Conservation (phyloP, 2,113 vertebrate species). For the Phyllostomus hastatus region DNA sequence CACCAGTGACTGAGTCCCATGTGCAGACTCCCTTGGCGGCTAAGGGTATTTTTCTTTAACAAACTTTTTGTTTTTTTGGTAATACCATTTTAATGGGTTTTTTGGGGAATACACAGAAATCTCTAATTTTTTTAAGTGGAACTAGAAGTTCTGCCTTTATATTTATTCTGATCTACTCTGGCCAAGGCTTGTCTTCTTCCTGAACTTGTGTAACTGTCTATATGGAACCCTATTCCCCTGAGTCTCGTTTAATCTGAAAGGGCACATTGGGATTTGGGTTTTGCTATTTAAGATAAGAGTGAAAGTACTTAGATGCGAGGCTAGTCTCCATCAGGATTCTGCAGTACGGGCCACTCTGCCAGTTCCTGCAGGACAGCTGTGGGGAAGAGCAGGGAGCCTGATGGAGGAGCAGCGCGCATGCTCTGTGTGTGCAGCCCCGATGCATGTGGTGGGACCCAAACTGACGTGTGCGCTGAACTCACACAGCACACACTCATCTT, state of each 20-base stretch:
- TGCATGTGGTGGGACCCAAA: background rate
- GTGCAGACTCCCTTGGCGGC: background rate
- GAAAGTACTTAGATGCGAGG: background rate
- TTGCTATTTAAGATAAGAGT: background rate
- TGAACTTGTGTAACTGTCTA: background rate
- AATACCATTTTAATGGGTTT: background rate
- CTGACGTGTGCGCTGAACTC: background rate
- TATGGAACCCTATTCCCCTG: background rate
- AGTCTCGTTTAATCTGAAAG: background rate
- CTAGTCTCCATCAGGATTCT: background rate
- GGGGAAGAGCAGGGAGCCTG: background rate
- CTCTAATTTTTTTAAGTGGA: constrained; percentile 13
- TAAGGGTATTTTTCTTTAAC: background rate
- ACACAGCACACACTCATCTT: accelerated
- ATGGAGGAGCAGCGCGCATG: background rate
- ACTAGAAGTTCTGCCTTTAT: background rate
- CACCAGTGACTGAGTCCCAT: background rate
- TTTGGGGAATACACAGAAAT: background rate
- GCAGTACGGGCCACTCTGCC: background rate
- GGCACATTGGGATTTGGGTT: background rate
- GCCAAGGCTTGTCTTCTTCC: background rate
- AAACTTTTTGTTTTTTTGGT: background rate
- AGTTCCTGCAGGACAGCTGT: background rate
- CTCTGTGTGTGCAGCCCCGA: accelerated
- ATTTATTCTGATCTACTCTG: background rate